These are phyloP conservation scores for Ctenopoma multispine DNA, from an alignment of 2,797 vertebrate species.

Conservation along the genomic window DNA sequence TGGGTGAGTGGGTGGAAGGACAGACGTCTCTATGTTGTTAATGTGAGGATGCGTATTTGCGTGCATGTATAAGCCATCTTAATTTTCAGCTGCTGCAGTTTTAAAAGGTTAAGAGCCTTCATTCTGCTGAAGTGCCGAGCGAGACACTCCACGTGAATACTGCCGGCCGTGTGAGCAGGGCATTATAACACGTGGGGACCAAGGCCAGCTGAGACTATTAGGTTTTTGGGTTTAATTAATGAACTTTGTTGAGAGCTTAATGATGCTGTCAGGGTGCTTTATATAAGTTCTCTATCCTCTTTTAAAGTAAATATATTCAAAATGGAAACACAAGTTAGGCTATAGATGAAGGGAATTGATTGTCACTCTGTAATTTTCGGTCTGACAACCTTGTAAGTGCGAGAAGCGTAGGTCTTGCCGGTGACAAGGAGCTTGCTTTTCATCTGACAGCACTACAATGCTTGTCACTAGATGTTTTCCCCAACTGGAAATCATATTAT, in stretches of 20 bases:
- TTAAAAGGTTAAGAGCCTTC: slow-evolving; percentile 62
- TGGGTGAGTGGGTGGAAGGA: slow-evolving; percentile 51
- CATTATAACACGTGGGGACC: slow-evolving; percentile 25
- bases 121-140: slow-evolving; percentile 34
- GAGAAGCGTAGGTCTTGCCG: slow-evolving; percentile 70
- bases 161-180: slow-evolving; percentile 30
- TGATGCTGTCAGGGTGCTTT: slow-evolving; percentile 30
- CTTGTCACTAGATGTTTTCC: slow-evolving; percentile 67
- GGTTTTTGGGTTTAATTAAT: slow-evolving; percentile 52
- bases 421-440: slow-evolving; percentile 64
- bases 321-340: slow-evolving; percentile 42
- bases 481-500: slow-evolving; percentile 61
- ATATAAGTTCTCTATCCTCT: slow-evolving; percentile 9
- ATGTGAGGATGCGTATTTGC: slow-evolving; percentile 1
- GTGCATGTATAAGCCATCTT: slow-evolving; percentile 4
- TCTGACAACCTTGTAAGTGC: slow-evolving; percentile 72
- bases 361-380: slow-evolving; percentile 69
- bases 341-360: slow-evolving; percentile 58
- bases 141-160: slow-evolving; percentile 46
- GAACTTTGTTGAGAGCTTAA: slow-evolving; percentile 50
- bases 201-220: slow-evolving; percentile 27
- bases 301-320: slow-evolving; percentile 52
- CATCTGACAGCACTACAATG: slow-evolving; percentile 68
- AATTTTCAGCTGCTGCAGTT: slow-evolving; percentile 49
- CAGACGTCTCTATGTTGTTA: slow-evolving; percentile 22